Conservation (phyloP, 2,113 vertebrate genomes). For the Laticauda laticaudata region DNA sequence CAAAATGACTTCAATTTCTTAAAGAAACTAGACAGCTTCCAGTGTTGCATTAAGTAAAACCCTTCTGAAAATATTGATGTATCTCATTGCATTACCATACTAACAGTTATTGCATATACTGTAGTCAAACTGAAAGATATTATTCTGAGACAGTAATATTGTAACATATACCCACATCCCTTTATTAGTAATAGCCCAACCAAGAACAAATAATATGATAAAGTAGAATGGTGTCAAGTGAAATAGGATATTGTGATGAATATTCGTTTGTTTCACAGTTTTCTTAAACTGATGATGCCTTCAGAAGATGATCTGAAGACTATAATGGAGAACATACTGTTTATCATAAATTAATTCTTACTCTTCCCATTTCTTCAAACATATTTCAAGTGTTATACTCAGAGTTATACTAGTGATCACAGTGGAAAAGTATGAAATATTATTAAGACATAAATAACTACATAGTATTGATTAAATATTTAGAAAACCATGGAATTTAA, state of each 20-base stretch:
- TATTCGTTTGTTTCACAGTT: not conserved
- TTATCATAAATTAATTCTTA: not conserved
- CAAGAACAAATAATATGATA: not conserved
- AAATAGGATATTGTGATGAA: not conserved
- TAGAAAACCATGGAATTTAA: not conserved
- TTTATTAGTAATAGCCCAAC: not conserved
- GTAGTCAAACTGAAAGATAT: not conserved
- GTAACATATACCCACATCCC: not conserved
- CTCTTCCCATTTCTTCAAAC: not conserved
- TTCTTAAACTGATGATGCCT: not conserved
- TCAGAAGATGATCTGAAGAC: not conserved
- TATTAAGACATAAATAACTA: not conserved
- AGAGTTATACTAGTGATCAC: too few relatives aligned
- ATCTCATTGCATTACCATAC: not conserved
- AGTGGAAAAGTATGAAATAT: not conserved
- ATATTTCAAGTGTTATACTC: not conserved
- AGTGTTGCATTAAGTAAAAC: slow-evolving; percentile 25
- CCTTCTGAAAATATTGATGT: not conserved
- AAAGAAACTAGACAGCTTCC: slow-evolving; percentile 12
- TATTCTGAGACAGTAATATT: not conserved
- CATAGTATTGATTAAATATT: not conserved
- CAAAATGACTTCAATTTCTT: slow-evolving; percentile 21
- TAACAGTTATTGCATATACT: not conserved
- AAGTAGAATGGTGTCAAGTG: not conserved
- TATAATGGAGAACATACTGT: not conserved